phyloP scores from a whole-genome alignment of 2,888 invertebrate species.

The Lasioglossum pauxillum region DNA sequence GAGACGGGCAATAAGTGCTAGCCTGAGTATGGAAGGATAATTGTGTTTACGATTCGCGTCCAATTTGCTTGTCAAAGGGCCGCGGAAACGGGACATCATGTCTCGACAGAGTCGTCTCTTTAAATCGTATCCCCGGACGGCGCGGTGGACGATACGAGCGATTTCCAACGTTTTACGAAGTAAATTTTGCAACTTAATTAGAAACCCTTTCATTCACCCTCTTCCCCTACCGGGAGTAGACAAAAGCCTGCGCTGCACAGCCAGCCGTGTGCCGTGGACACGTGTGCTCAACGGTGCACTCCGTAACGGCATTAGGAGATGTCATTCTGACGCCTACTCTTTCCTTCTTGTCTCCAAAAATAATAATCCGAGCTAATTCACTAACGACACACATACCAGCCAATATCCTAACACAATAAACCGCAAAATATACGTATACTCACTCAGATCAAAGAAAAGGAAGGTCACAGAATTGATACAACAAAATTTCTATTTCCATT shows the following conservation, averaged over 20 bases:
- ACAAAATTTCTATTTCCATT: background rate
- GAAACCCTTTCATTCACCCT: slow-evolving; percentile 47
- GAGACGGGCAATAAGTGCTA: slow-evolving; percentile 19
- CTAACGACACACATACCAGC: background rate
- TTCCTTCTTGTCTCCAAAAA: slow-evolving; percentile 48
- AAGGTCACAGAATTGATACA: background rate
- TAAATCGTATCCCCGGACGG: slow-evolving; percentile 33
- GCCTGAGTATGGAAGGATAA: slow-evolving; percentile 27
- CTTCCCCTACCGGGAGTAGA: slow-evolving; percentile 45
- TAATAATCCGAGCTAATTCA: background rate
- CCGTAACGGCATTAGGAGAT: slow-evolving; percentile 56
- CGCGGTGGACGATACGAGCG: slow-evolving; percentile 27
- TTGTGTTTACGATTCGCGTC: slow-evolving; percentile 49
- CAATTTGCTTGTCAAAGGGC: slow-evolving; percentile 55
- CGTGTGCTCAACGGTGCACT: slow-evolving; percentile 47
- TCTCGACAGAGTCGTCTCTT: slow-evolving; percentile 17
- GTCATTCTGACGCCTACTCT: slow-evolving; percentile 55
- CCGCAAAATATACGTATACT: background rate
- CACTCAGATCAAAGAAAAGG: background rate
- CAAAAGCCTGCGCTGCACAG: slow-evolving; percentile 50
- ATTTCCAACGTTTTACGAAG: slow-evolving; percentile 57
- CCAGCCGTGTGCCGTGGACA: slow-evolving; percentile 33
- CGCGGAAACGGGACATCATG: slow-evolving; percentile 18
- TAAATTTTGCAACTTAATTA: slow-evolving; percentile 68
- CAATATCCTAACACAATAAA: background rate